phyloP scores from a whole-genome alignment of 2,113 vertebrate genomes.

The Vulpes ferrilata region DNA sequence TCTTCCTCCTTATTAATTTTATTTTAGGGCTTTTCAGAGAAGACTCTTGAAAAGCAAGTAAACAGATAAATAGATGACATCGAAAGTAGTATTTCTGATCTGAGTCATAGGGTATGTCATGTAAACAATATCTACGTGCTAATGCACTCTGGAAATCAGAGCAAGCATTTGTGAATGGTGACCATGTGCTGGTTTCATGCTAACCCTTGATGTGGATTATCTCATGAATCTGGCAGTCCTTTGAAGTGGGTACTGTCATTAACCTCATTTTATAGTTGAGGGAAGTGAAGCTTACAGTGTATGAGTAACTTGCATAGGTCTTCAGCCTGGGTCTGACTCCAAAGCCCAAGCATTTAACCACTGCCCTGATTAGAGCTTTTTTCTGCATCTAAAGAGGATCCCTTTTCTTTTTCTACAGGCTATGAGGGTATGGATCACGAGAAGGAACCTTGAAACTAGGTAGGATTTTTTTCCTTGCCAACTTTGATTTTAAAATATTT shows the following conservation, averaged over 20 bases:
- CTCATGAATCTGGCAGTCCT: background rate
- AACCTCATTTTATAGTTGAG: background rate
- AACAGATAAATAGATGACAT: background rate
- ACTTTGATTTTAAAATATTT: slow-evolving; percentile 34
- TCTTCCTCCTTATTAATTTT: background rate
- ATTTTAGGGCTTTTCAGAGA: background rate
- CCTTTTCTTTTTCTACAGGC: background rate
- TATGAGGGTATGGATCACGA: background rate
- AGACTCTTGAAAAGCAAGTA: background rate
- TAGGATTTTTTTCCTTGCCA: background rate
- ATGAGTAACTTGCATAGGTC: background rate
- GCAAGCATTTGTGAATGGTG: background rate
- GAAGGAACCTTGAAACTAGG: background rate
- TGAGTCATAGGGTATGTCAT: background rate
- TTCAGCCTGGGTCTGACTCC: background rate
- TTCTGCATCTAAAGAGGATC: background rate
- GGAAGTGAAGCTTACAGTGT: background rate
- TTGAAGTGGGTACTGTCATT: background rate
- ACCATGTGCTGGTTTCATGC: no score
- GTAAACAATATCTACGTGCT: slow-evolving; percentile 14
- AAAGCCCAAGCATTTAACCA: background rate
- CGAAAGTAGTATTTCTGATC: slow-evolving; percentile 30
- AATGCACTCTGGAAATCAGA: background rate
- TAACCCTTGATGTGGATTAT: background rate
- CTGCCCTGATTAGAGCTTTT: background rate